phyloP scores from a whole-genome alignment of 2,113 vertebrate species.

The Mesitornis unicolor region DNA sequence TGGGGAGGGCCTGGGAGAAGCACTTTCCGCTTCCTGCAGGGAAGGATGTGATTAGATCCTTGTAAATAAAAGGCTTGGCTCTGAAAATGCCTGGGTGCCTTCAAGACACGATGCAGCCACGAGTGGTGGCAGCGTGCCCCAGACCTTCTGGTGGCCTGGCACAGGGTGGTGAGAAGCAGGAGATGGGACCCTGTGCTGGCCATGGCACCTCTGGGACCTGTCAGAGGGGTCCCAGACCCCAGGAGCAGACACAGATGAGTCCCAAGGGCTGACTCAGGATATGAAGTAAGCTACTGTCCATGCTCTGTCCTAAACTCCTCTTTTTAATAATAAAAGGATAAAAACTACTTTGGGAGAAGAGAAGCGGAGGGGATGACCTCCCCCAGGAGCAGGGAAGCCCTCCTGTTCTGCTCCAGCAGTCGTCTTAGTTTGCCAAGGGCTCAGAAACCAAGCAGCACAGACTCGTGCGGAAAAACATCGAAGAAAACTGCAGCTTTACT shows the following conservation, averaged over 20 bases:
- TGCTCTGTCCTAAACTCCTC: not conserved
- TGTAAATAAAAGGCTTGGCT: slow-evolving; percentile 17
- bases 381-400: not conserved
- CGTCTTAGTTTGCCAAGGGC: not conserved
- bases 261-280: not conserved
- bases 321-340: not conserved
- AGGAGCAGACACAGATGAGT: too few relatives aligned
- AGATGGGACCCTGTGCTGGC: rapidly evolving
- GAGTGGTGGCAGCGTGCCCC: rapidly evolving
- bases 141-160: not conserved
- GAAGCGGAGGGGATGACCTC: not conserved
- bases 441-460: not conserved
- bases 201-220: not conserved
- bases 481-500: not conserved
- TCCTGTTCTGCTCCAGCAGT: not conserved
- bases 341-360: not conserved
- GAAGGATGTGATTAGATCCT: slow-evolving; percentile 38
- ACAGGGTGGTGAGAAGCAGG: not conserved
- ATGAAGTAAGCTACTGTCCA: not conserved
- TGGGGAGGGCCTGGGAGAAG: slow-evolving; percentile 9
- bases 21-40: slow-evolving; percentile 13
- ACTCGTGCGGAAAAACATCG: not conserved
- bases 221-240: not conserved
- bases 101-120: not conserved
- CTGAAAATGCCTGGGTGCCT: not conserved